These are phyloP conservation scores for Forbesichthys papilliferus DNA, from an alignment of 2,113 vertebrate genomes.

Conservation along the genomic window DNA sequence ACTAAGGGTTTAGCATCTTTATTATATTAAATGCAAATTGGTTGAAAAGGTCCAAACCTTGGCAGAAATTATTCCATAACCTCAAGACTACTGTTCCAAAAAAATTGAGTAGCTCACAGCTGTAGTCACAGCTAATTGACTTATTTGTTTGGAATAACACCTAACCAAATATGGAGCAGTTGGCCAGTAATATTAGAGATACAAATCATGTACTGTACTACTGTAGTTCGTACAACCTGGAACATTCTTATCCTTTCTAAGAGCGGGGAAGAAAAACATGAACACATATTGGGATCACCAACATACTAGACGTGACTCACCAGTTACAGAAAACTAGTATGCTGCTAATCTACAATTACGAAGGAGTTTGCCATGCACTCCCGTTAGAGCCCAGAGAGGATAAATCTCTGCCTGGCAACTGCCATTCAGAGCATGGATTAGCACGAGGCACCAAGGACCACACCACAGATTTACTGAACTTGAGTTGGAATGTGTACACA, in stretches of 20 bases:
- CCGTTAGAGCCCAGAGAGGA: constrained; percentile 21
- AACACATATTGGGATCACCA: neutral
- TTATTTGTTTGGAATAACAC: neutral
- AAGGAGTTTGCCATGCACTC: constrained; percentile 22
- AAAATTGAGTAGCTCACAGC: neutral
- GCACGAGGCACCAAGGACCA: constrained; percentile 26
- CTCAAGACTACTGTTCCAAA: neutral
- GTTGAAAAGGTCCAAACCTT: too few relatives aligned
- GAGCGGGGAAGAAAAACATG: neutral
- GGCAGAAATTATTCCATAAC: neutral
- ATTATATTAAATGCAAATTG: too few relatives aligned
- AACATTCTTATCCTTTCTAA: neutral
- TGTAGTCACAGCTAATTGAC: neutral
- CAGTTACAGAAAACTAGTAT: neutral
- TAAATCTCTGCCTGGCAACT: constrained; percentile 69
- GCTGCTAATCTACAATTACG: constrained; percentile 13
- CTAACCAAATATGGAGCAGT: neutral
- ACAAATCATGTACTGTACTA: too few relatives aligned
- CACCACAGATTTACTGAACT: constrained; percentile 55
- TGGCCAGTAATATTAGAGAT: neutral
- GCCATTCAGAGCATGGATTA: constrained; percentile 69
- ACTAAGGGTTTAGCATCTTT: too few relatives aligned
- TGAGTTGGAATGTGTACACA: constrained; percentile 48
- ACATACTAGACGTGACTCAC: neutral
- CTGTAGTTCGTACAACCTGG: too few relatives aligned